Base-by-base conservation (phyloP, 2,888 invertebrate genomes). In the Apamea epomidion region DNA sequence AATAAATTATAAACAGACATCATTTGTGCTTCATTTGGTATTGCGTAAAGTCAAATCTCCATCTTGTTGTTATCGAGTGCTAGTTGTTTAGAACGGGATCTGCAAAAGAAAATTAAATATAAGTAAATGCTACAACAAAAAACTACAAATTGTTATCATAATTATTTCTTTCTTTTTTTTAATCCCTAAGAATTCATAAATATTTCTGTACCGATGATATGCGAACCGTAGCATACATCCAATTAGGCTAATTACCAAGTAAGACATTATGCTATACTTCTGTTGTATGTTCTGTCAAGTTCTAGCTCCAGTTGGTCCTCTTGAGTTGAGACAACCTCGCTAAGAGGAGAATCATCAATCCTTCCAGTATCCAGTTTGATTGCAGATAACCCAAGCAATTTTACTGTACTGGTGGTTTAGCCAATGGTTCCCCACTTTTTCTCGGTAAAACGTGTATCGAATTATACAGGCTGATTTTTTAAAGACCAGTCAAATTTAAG, bases 41-140 rank as follows among this genome's bases (percentile, higher is more conserved):
- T 32, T 71, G 29, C 51, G 8, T 65, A 18, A 42, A 51, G 79
- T 87, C 54, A 48, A 65, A 51, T 83, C 54, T 51, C 51, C 45
- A 58, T 68, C 29, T 54, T 70, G 25, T 21, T 62, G 1, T n/a
- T 16, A 7, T 29, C 29, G 6, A 8, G 1, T 29, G 37, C 10
- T 1, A 25, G 62, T 10, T n/a, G 42, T 65, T 83, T 90, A 89
- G 16, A 80, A 72, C 18, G 85, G 81, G 16, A 90, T 81, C 90
- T 90, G 90, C 45, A 88, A 91, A 85, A 32, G 16, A 60, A 51
- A 71, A 54, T 37, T 0, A 16, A 42, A 25, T 2, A 58, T 62
- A 2, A 48, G 29, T 48, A 78, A 25, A 37, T 58, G 12, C 48
- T 14, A 48, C 48, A 48, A 14, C 48, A 48, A 48, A 48, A 45